phyloP scores from a whole-genome alignment of 2,113 vertebrate species.

The Brachionichthys hirsutus region DNA sequence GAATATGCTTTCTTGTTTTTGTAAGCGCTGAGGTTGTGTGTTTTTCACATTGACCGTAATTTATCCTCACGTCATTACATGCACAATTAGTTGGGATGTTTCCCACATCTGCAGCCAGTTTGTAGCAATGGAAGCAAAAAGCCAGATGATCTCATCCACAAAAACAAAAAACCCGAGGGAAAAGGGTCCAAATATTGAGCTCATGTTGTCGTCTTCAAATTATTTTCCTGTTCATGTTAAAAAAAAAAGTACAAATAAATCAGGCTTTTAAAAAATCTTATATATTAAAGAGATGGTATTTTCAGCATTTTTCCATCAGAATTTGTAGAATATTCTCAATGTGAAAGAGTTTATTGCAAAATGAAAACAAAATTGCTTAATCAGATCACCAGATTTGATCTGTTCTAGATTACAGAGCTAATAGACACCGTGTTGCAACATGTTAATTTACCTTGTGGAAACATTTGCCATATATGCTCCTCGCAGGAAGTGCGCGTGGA shows the following conservation, averaged over 20 bases:
- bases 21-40: not conserved
- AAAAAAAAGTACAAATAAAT: not conserved
- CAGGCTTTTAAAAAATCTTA: not conserved
- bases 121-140: too few relatives aligned
- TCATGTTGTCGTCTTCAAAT: not conserved
- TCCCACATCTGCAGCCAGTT: not conserved
- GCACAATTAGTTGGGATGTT: not conserved
- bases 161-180: too few relatives aligned
- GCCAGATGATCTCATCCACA: too few relatives aligned
- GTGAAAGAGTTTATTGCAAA: too few relatives aligned
- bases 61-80: not conserved
- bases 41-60: not conserved
- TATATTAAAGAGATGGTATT: not conserved
- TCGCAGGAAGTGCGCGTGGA: conserved; percentile 18
- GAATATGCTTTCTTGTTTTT: not conserved
- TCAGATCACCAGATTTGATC: too few relatives aligned
- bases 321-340: not conserved
- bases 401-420: not conserved
- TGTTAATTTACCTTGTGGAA: conserved; percentile 12
- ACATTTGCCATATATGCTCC: conserved; percentile 32
- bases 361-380: not conserved
- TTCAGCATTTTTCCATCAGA: not conserved
- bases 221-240: too few relatives aligned
- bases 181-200: not conserved
- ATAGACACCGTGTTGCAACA: not conserved